Conservation (phyloP, 1,140 invertebrate species). For the Macrobrachium rosenbergii region DNA sequence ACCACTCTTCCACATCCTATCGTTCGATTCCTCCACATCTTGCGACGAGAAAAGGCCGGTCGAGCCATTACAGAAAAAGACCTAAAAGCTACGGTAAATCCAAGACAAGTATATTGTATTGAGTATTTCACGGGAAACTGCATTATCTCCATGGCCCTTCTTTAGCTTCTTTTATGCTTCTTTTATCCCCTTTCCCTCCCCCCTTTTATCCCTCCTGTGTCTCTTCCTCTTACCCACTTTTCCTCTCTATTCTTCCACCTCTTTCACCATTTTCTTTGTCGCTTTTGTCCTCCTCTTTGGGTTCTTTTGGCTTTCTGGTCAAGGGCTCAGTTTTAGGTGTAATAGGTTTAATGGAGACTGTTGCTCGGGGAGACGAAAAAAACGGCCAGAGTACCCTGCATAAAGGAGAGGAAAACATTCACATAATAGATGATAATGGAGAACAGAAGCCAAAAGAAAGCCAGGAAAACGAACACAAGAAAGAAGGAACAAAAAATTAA, state of each 20-base stretch:
- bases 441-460: too few relatives aligned
- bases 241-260: conserved; percentile 20
- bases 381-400: background rate
- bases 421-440: too few relatives aligned
- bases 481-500: too few relatives aligned
- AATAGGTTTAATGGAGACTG: conserved; percentile 20
- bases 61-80: conserved; percentile 41
- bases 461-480: too few relatives aligned
- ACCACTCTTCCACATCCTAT: conserved; percentile 41
- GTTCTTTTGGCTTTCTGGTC: background rate
- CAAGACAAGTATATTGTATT: conserved; percentile 51
- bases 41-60: background rate
- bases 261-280: conserved; percentile 9
- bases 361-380: background rate
- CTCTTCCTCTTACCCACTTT: conserved; percentile 20
- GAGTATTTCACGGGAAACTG: conserved; percentile 59
- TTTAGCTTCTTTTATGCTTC: conserved; percentile 51
- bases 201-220: conserved; percentile 21
- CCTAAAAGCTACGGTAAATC: conserved; percentile 7
- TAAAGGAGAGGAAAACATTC: too few relatives aligned
- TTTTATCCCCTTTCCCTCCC: conserved; percentile 47
- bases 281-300: background rate
- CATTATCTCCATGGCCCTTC: conserved; percentile 57
- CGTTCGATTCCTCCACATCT: conserved; percentile 14
- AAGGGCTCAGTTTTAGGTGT: conserved; percentile 13